phyloP scores from a whole-genome alignment of 2,797 vertebrate species.

The Tinamus major region DNA sequence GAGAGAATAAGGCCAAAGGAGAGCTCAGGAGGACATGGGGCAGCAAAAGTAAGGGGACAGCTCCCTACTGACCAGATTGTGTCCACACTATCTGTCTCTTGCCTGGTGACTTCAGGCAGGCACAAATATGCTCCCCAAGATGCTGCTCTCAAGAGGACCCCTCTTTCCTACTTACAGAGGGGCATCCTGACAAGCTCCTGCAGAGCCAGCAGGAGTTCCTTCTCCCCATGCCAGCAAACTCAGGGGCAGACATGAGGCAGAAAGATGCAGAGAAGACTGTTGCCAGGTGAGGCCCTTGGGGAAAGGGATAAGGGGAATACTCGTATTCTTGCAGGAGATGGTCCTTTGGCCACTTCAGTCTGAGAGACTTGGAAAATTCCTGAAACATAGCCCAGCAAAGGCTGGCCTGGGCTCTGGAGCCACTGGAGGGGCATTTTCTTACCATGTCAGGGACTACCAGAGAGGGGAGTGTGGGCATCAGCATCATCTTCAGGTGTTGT shows the following conservation, averaged over 20 bases:
- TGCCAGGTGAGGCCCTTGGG: neutral
- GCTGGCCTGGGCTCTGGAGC: too few relatives aligned
- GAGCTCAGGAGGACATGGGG: neutral
- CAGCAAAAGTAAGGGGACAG: neutral
- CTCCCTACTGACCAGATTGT: neutral
- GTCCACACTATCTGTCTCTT: too few relatives aligned
- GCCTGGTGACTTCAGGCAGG: too few relatives aligned
- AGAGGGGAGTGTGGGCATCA: neutral
- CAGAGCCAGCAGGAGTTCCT: too few relatives aligned
- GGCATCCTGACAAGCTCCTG: too few relatives aligned
- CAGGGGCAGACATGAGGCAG: neutral
- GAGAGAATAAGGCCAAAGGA: neutral
- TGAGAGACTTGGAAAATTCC: neutral
- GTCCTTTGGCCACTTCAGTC: too few relatives aligned
- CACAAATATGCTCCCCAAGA: too few relatives aligned
- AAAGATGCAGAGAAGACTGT: neutral
- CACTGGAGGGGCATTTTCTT: too few relatives aligned
- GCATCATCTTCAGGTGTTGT: neutral
- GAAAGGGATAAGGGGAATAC: neutral
- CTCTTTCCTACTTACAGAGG: too few relatives aligned
- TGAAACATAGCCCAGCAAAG: accelerated
- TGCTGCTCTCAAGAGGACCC: too few relatives aligned
- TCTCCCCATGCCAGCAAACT: too few relatives aligned
- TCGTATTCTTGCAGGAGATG: neutral
- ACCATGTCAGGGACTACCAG: too few relatives aligned